Conservation (phyloP, 2,888 invertebrate genomes). For the Neoascia interrupta region DNA sequence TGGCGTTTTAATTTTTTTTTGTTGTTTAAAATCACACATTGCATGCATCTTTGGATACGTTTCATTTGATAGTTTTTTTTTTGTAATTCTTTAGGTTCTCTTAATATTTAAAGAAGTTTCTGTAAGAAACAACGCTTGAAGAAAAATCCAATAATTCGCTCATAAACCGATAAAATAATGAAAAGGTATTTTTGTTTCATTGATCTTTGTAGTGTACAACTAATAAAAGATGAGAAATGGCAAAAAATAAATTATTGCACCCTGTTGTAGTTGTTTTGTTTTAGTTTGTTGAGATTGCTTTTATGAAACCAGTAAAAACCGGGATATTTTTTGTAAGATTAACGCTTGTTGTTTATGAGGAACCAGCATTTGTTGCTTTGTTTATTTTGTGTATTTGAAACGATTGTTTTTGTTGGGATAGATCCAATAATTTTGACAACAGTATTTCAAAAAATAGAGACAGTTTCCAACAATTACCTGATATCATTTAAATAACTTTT, state of each 20-base stretch:
- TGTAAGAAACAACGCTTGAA: conserved; percentile 24
- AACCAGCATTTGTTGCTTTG: conserved; percentile 55
- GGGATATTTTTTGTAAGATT: conserved; percentile 40
- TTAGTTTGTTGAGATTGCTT: conserved; percentile 41
- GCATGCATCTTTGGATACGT: conserved; percentile 79
- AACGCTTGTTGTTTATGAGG: conserved; percentile 49
- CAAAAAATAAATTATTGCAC: conserved; percentile 39
- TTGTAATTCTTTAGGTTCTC: conserved; percentile 45
- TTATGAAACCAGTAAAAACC: conserved; percentile 61
- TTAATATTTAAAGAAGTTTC: conserved; percentile 8
- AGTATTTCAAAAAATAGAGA: conserved; percentile 19
- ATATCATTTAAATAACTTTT: conserved; percentile 23
- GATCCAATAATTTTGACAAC: conserved; percentile 39
- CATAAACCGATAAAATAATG: conserved; percentile 54
- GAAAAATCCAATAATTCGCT: conserved; percentile 53
- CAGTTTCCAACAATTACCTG: conserved; percentile 41
- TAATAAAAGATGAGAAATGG: conserved; percentile 32
- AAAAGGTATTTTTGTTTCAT: conserved; percentile 2
- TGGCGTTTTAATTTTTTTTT: conserved; percentile 67
- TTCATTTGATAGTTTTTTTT: conserved; percentile 72
- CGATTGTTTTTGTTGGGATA: conserved; percentile 43
- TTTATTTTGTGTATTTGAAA: conserved; percentile 24
- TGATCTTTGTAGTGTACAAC: conserved; percentile 15
- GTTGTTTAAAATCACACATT: conserved; percentile 72
- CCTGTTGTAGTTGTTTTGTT: conserved; percentile 14